These are phyloP conservation scores for Polylopha cassiicola DNA, from an alignment of 2,888 invertebrate genomes.

Conservation along the genomic window DNA sequence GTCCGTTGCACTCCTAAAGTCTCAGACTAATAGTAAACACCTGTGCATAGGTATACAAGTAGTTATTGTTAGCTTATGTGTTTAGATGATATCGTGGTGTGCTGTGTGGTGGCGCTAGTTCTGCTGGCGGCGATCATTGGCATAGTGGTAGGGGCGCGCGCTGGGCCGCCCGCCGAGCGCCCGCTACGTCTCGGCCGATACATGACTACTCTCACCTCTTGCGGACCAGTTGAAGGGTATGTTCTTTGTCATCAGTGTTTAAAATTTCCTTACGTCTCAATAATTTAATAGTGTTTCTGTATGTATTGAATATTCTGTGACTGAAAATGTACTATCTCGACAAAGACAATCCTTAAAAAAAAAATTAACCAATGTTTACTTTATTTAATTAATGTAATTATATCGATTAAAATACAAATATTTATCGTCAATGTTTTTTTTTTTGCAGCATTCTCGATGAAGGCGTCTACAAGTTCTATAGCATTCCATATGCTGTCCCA, in stretches of 20 bases:
- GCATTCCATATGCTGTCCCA: conserved; percentile 88
- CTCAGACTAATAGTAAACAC: not conserved
- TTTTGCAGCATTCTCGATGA: conserved; percentile 81
- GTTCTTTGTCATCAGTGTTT: conserved; percentile 17
- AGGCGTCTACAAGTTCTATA: conserved; percentile 87
- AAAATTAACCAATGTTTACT: no score
- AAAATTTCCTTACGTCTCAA: no score
- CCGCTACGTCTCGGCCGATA: conserved; percentile 84
- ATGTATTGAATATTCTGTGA: no score
- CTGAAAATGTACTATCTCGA: no score
- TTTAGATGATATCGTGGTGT: conserved; percentile 75
- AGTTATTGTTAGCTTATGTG: conserved; percentile 4
- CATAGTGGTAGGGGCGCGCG: conserved; percentile 75
- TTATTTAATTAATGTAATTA: no score
- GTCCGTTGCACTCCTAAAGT: no score
- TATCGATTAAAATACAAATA: not conserved
- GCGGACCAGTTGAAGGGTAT: conserved; percentile 88
- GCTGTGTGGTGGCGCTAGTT: conserved; percentile 77
- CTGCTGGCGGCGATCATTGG: conserved; percentile 81
- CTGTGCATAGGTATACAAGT: not conserved
- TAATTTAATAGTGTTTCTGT: no score
- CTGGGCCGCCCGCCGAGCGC: conserved; percentile 71
- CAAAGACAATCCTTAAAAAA: no score
- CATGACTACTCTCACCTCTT: conserved; percentile 84
- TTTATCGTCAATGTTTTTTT: conserved; percentile 22